Conservation (phyloP, 2,888 invertebrate species). For the Spodoptera littoralis region DNA sequence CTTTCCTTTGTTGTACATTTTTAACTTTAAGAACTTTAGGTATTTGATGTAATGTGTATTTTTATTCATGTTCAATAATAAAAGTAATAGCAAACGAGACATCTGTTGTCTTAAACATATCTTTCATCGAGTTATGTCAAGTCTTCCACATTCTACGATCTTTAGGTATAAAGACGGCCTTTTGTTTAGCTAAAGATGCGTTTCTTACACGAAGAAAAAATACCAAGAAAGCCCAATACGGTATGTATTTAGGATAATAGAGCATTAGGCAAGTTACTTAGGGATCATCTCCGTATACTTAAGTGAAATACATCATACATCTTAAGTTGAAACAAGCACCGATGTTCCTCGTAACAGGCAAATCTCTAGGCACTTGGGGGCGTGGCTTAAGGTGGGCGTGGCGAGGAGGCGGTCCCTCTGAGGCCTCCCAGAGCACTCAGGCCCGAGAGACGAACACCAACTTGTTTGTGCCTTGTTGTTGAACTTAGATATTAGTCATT, state of each 20-base stretch:
- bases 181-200: too few relatives aligned
- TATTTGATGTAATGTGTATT: too few relatives aligned
- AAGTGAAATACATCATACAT: conserved; percentile 63
- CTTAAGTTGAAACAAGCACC: conserved; percentile 63
- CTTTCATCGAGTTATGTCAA: too few relatives aligned
- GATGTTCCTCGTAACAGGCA: conserved; percentile 69
- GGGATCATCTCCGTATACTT: conserved; percentile 29
- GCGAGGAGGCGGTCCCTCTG: conserved; percentile 74
- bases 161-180: too few relatives aligned
- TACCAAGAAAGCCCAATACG: too few relatives aligned
- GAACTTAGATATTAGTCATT: conserved; percentile 55
- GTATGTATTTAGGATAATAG: not conserved
- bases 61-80: too few relatives aligned
- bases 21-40: too few relatives aligned
- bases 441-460: conserved; percentile 72
- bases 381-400: conserved; percentile 81
- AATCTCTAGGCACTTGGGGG: conserved; percentile 81
- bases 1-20: too few relatives aligned
- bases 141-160: too few relatives aligned
- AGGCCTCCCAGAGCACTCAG: conserved; percentile 81
- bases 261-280: conserved; percentile 24
- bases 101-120: too few relatives aligned
- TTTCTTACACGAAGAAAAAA: too few relatives aligned
- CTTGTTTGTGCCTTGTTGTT: conserved; percentile 77
- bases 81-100: too few relatives aligned